Evolutionary conservation across 2,113 vertebrate species (phyloP), one percentile per base, ranked within the genome.

Genomic region (Marmota monax): DNA sequence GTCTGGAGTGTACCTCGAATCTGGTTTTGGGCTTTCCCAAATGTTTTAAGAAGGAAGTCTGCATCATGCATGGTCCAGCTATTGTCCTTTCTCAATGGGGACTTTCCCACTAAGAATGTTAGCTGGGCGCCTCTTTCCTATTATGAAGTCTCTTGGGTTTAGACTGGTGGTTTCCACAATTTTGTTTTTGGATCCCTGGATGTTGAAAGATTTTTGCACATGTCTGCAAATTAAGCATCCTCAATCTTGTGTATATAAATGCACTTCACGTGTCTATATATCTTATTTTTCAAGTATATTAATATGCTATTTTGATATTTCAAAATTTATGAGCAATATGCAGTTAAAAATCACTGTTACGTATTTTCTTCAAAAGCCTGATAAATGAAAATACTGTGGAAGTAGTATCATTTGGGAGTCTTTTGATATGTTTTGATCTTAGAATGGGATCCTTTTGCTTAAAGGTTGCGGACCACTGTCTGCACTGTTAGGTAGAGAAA

Each of bases 231-330:
- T 86, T 58, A 56, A 74, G 53, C 20, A 58, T 82, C 48, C 51
- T 94, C 27, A 45, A 4, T 61, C 6, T 84, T 51, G 61, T 48
- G 27, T 58, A 58, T 73, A 42, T 56, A 65, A 79, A 20, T 90
- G 8, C 27, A 70, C 14, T 18, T 53, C 32, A 42, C 2, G 16
- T 45, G 5, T 72, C 11, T 84, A 45, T 48, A 17, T 9, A 85
- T 34, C 18, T 72, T 0, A 53, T 94, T 94, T 56, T 58, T 65
- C 48, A 96, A 7, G 73, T 76, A 45, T 84, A 58, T 88, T 69
- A 76, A 51, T 79, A 89, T 58, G 70, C 72, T 78, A n/a, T 51
- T 92, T 20, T 74, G 74, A 58, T 87, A 92, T 76, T 96, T 53
- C 2, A 79, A 94, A 85, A 39, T 61, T 74, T 89, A 86, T 78